Base-by-base conservation (phyloP, 1,140 invertebrate species). In the Delia radicum region DNA sequence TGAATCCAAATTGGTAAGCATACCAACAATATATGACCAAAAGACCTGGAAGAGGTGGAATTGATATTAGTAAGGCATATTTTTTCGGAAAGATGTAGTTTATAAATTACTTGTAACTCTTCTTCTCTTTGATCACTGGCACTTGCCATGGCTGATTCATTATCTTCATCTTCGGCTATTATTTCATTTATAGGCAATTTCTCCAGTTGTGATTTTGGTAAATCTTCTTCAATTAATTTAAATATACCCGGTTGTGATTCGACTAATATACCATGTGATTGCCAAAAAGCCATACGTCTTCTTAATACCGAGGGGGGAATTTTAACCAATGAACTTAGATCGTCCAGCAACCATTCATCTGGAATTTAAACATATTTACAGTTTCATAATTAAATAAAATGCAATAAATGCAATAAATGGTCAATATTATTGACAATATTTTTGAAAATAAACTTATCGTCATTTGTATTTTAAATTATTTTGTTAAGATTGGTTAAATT, bases 1-100 rank as follows among this genome's bases (percentile, higher is more conserved):
- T 2, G 94, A 95, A 79, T 98, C 96, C 74, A 99, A 88, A 89
- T 98, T 99, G 0, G 96, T 97, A 28, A 99, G 87, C 96, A 99
- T 98, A 8, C 96, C 96, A 42, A 97, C 93, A 81, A 98, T 97
- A 81, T 98, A 98, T 0, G 95, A 96, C 96, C 96, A 98, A 81
- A 96, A 96, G 10, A 96, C 94, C 83, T 85, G 12, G 15, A 72
- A 75, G 21, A n/a, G 7, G 21, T 48, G 24, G 12, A 48, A 73
- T n/a, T 18, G n/a, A 21, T 26, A 48, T 26, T 48, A n/a, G 5
- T 72, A 46, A 72, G 24, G 1, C 15, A 2, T 18, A 15, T 28
- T 67, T 18, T 67, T 8, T 21, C 5, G 24, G 18, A 21, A 15
- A 72, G 13, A 15, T 26, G 2, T n/a, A n/a, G n/a, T 1, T 46